A percentile compares a stretch with the other conserved stretches of the same genome.
Evolutionary conservation across 2,113 vertebrate species (phyloP).

Genomic region (Eudyptes chrysolophus): DNA sequence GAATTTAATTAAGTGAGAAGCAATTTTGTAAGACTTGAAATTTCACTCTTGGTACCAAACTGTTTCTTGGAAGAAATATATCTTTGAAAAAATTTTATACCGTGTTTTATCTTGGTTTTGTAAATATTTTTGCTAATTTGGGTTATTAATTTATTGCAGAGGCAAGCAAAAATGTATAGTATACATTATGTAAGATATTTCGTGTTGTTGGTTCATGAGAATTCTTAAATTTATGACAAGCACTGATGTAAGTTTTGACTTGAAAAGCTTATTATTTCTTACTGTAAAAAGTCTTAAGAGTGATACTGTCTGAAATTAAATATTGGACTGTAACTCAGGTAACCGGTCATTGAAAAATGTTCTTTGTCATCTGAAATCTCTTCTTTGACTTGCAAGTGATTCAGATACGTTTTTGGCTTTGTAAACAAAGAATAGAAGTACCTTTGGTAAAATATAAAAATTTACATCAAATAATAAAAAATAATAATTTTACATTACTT

Average conservation of each 20-base stretch:
- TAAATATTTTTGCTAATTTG: constrained; percentile 72
- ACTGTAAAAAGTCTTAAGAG: constrained; percentile 66
- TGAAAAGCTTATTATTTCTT: constrained; percentile 65
- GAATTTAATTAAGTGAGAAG: constrained; percentile 36
- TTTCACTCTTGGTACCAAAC: constrained; percentile 56
- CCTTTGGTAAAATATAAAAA: neutral
- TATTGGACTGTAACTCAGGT: constrained; percentile 78
- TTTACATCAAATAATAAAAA: neutral
- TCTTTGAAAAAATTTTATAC: constrained; percentile 57
- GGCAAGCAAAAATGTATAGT: constrained; percentile 1
- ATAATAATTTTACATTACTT: neutral
- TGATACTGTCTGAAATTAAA: constrained; percentile 70
- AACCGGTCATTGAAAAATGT: constrained; percentile 38
- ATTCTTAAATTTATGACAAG: constrained; percentile 1
- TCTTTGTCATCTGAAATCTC: constrained; percentile 42
- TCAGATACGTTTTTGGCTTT: constrained; percentile 26
- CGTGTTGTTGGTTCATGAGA: neutral
- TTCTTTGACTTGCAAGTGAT: constrained; percentile 56
- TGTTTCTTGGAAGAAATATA: constrained; percentile 59
- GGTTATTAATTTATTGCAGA: constrained; percentile 52
- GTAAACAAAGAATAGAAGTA: constrained; percentile 22
- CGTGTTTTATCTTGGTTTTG: constrained; percentile 68
- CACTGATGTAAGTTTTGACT: constrained; percentile 49
- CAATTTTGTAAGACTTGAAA: constrained; percentile 69
- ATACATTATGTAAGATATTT: constrained; percentile 13